A percentile compares a stretch with the other conserved stretches of the same genome.
phyloP scores from a whole-genome alignment of 2,113 vertebrate genomes.

The Mola mola region DNA sequence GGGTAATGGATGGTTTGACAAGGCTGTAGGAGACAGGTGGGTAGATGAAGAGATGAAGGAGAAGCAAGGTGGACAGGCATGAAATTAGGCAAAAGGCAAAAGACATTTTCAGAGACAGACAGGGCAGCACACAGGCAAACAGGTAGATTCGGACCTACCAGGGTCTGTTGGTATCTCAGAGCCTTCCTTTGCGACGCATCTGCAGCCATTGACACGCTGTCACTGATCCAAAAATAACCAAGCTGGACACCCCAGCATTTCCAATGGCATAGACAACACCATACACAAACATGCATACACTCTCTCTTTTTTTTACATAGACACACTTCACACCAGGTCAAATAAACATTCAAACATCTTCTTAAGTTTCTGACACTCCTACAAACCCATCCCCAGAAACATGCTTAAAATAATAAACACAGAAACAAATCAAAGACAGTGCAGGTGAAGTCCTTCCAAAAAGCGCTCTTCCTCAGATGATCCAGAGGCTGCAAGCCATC shows the following conservation, averaged over 20 bases:
- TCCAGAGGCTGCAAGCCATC: slow-evolving; percentile 62
- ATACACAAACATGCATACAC: slow-evolving; percentile 48
- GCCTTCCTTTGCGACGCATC: slow-evolving; percentile 87
- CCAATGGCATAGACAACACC: slow-evolving; percentile 67
- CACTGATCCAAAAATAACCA: slow-evolving; percentile 86
- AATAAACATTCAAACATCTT: slow-evolving; percentile 39
- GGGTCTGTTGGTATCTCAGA: slow-evolving; percentile 88
- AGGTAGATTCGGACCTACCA: slow-evolving; percentile 80
- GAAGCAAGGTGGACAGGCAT: background rate
- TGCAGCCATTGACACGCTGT: slow-evolving; percentile 88
- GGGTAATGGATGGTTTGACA: slow-evolving; percentile 1
- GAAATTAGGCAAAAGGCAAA: background rate
- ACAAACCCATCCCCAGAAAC: slow-evolving; percentile 26
- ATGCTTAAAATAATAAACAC: background rate
- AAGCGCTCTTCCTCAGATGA: slow-evolving; percentile 40
- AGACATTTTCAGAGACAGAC: slow-evolving; percentile 8
- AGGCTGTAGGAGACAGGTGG: slow-evolving; percentile 8
- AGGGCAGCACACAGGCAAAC: slow-evolving; percentile 17
- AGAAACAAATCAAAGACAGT: background rate
- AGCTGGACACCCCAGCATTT: slow-evolving; percentile 80
- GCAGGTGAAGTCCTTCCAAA: slow-evolving; percentile 7
- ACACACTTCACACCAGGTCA: slow-evolving; percentile 42
- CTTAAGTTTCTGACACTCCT: slow-evolving; percentile 22
- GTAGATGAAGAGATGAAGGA: slow-evolving; percentile 18
- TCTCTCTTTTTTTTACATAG: slow-evolving; percentile 19